phyloP scores from a whole-genome alignment of 2,797 vertebrate species.

The Leucoraja ocellata region DNA sequence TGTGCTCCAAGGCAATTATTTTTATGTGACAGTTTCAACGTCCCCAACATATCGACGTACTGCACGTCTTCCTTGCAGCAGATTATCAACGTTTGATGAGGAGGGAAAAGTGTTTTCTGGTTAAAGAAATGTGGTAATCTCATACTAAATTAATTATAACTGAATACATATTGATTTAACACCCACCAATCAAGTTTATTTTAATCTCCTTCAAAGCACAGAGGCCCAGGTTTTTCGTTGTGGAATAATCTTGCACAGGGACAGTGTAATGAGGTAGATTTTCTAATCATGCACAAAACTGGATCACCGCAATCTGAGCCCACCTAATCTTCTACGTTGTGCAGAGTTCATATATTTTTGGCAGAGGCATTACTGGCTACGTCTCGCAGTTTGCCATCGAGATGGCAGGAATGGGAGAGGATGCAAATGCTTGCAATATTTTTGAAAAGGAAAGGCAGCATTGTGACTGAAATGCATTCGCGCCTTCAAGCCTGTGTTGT shows the following conservation, averaged over 20 bases:
- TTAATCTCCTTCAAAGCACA: background rate
- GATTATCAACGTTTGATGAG: background rate
- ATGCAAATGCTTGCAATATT: background rate
- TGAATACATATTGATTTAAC: conserved; percentile 5
- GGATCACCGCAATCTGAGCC: too few species aligned
- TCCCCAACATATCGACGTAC: conserved; percentile 6
- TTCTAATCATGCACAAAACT: background rate
- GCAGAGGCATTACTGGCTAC: background rate
- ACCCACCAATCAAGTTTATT: background rate
- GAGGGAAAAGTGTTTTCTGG: background rate
- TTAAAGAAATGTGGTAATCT: background rate
- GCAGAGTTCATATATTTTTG: background rate
- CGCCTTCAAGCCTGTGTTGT: too few species aligned
- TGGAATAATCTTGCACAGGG: background rate
- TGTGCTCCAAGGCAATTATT: conserved; percentile 21
- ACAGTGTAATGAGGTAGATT: background rate
- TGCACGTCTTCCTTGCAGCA: background rate
- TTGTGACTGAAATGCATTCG: too few species aligned
- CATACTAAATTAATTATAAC: background rate
- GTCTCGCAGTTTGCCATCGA: background rate
- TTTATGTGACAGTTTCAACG: conserved; percentile 33
- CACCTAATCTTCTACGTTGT: background rate
- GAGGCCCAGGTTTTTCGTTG: background rate
- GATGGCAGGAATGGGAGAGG: background rate
- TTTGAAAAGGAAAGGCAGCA: background rate